Base-by-base conservation (phyloP, 92 coral and sea anemone genomes). In the Desmophyllum pertusum region DNA sequence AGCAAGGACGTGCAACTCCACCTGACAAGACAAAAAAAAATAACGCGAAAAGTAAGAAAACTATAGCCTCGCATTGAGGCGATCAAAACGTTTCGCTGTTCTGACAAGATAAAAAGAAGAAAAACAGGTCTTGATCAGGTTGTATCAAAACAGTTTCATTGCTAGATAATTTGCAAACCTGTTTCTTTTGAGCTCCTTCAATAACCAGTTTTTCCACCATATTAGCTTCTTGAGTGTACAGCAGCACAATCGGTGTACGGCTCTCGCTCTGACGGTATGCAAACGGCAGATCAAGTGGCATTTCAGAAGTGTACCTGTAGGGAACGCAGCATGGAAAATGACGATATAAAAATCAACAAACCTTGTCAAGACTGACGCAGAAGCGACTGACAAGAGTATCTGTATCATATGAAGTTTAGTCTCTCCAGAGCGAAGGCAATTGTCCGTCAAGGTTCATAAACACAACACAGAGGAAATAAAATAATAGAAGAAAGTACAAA, bases 191-290 rank as follows among this genome's bases (percentile, higher is more conserved):
- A 3, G 99, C 98, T 11, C 91, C 90, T 27, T 97, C 99, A 41
- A 79, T 80, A 36, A 97, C 97, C 43, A 97, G 68, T 53, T 89
- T 94, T 89, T 97, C 98, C 78, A 93, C 95, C 91, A 89, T 94
- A 75, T 90, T 90, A 40, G 99, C 95, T 78, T 97, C 99, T 39
- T 75, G 91, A 19, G 93, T 87, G 83, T 97, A 97, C 83, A 97
- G 75, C 81, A 97, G 85, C 78, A 97, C 94, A 68, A 97, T 88
- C n/a, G 99, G 99, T 35, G 90, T 88, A 43, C 95, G 96, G 51
- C 90, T 86, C 63, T 97, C 99, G 71, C 98, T 97, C 87, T 97
- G 99, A 30, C 99, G 99, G 85, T 90, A 93, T 40, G 94, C 98
- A 69, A 90, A 91, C 40, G 95, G 94, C 25, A 97, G 91, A 77